Conservation (phyloP, 2,888 invertebrate genomes). For the Fragum fragum region DNA sequence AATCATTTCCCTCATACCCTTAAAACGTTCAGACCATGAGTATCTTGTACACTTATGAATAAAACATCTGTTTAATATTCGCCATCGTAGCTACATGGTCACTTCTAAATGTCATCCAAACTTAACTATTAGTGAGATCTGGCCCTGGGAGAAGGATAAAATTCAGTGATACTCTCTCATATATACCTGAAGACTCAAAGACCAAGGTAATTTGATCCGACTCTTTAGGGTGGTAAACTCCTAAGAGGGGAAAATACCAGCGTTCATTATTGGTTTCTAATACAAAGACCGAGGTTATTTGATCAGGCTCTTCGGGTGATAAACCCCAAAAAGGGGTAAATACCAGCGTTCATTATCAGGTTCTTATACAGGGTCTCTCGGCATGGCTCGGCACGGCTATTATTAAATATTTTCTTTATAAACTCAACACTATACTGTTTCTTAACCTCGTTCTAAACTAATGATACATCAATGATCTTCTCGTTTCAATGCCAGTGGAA, state of each 20-base stretch:
- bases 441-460: constrained; percentile 43
- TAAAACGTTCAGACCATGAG: constrained; percentile 54
- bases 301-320: no score
- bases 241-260: constrained; percentile 68
- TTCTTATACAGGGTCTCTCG: constrained; percentile 49
- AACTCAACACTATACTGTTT: constrained; percentile 47
- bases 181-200: constrained; percentile 61
- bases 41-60: constrained; percentile 48
- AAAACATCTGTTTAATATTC: constrained; percentile 69
- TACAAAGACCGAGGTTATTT: background rate
- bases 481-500: constrained; percentile 39
- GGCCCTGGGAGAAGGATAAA: constrained; percentile 56
- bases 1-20: constrained; percentile 57
- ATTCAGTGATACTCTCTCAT: constrained; percentile 56
- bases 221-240: constrained; percentile 53
- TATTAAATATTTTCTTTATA: constrained; percentile 58
- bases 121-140: constrained; percentile 54
- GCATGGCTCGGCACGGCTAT: constrained; percentile 56
- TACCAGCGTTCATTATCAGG: no score
- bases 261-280: constrained; percentile 45
- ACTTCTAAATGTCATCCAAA: constrained; percentile 54
- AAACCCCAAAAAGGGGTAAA: no score
- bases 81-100: constrained; percentile 42
- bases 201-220: constrained; percentile 36
- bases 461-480: constrained; percentile 30